Percentiles rank a stretch among this genome's conserved stretches.
These are phyloP conservation scores for Drosophila tanythrix DNA, from an alignment of 2,888 invertebrate genomes.

Conservation along the genomic window DNA sequence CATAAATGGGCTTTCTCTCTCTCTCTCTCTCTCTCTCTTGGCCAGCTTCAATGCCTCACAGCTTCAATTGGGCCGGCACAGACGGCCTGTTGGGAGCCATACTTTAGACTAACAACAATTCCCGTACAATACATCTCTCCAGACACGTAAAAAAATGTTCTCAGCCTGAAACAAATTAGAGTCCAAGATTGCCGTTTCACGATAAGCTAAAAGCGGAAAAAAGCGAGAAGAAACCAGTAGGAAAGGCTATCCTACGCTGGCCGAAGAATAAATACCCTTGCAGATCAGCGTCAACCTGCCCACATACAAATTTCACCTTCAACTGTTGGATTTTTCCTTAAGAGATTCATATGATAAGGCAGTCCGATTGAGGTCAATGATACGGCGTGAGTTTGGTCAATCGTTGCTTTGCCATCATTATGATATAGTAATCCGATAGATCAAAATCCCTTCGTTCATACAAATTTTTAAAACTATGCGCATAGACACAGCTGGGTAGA, in stretches of 20 bases:
- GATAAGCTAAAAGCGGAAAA: not conserved
- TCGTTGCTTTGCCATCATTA: not conserved
- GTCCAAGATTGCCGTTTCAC: slow-evolving; percentile 2
- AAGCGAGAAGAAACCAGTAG: not conserved
- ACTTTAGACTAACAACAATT: slow-evolving; percentile 3
- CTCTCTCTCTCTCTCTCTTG: not conserved
- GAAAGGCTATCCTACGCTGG: not conserved
- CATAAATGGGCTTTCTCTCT: slow-evolving; percentile 38
- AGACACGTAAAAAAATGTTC: not conserved
- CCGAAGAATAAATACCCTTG: not conserved
- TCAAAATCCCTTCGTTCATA: not conserved
- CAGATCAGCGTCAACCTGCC: not conserved
- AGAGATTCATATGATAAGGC: not conserved
- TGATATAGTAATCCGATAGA: not conserved
- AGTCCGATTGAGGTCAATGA: too few species aligned
- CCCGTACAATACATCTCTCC: not conserved
- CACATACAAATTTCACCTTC: not conserved
- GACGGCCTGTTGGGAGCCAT: slow-evolving; percentile 24
- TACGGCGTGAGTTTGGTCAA: not conserved
- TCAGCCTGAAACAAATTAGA: not conserved
- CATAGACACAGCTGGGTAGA: not conserved
- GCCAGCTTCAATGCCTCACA: not conserved
- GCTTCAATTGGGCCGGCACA: slow-evolving; percentile 5
- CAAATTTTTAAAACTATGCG: not conserved
- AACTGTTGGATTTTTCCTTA: not conserved